These are phyloP conservation scores for Zenarchopterus dispar DNA, from an alignment of 2,797 vertebrate species.

Conservation along the genomic window DNA sequence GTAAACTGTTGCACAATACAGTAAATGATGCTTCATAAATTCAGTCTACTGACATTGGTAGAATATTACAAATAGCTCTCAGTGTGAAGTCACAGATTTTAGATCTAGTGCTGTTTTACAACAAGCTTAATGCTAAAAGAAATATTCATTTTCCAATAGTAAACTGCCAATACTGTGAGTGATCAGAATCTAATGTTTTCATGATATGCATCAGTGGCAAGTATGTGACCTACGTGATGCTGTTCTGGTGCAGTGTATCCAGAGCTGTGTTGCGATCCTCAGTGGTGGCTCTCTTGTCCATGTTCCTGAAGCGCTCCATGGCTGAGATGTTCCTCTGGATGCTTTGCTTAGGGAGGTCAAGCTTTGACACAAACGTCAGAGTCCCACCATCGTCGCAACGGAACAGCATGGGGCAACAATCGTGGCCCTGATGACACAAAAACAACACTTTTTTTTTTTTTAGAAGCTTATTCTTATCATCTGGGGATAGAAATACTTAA, in stretches of 20 bases:
- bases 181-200: too few relatives aligned
- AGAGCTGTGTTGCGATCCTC: slow-evolving; percentile 95
- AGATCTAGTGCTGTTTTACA: too few relatives aligned
- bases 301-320: slow-evolving; percentile 99
- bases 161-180: too few relatives aligned
- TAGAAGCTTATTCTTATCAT: not conserved
- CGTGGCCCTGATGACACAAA: slow-evolving; percentile 86
- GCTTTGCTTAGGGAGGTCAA: slow-evolving; percentile 98
- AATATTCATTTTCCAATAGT: too few relatives aligned
- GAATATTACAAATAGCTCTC: too few relatives aligned
- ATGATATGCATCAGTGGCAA: not conserved
- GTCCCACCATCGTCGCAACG: slow-evolving; percentile 92
- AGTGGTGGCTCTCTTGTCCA: slow-evolving; percentile 97
- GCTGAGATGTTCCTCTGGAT: slow-evolving; percentile 98
- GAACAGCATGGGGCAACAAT: slow-evolving; percentile 99
- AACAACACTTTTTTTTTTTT: too few relatives aligned
- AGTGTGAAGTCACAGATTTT: too few relatives aligned
- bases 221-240: slow-evolving; percentile 89
- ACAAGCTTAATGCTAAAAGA: too few relatives aligned
- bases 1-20: too few relatives aligned
- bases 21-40: too few relatives aligned
- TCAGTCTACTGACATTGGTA: too few relatives aligned
- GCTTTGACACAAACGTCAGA: slow-evolving; percentile 93
- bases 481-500: not conserved
- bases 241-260: slow-evolving; percentile 96